Evolutionary conservation across 2,113 vertebrate species (phyloP).

Genomic region (Heterotis niloticus): DNA sequence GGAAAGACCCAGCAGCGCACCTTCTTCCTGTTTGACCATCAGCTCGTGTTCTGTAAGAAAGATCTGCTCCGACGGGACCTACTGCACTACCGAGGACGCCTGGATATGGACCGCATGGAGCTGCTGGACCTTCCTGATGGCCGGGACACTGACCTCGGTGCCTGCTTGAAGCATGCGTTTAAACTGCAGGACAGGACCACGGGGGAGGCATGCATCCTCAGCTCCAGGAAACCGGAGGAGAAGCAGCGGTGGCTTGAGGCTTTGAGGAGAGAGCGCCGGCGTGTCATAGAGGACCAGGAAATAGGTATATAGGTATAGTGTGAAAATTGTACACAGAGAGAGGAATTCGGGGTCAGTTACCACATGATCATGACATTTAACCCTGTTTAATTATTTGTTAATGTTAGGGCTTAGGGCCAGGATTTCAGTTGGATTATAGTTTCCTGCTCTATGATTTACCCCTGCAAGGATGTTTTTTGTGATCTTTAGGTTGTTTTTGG

Average conservation of each 20-base stretch:
- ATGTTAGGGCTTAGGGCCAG: too few species aligned
- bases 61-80: conserved; percentile 89
- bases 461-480: too few species aligned
- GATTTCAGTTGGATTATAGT: too few species aligned
- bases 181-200: conserved; percentile 72
- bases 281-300: conserved; percentile 86
- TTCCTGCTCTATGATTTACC: too few species aligned
- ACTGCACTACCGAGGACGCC: conserved; percentile 83
- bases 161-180: conserved; percentile 80
- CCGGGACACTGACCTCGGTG: conserved; percentile 74
- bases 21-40: conserved; percentile 97
- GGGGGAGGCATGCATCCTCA: conserved; percentile 77
- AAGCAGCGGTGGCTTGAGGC: conserved; percentile 88
- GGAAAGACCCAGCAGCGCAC: conserved; percentile 91
- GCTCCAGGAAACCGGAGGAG: conserved; percentile 84
- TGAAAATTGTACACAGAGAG: background rate
- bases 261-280: conserved; percentile 72
- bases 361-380: too few species aligned
- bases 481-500: too few species aligned
- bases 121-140: conserved; percentile 78
- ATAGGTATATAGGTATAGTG: conserved; percentile 74
- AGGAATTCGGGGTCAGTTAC: background rate
- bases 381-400: too few species aligned
- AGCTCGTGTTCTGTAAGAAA: conserved; percentile 93
- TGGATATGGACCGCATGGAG: conserved; percentile 80